Evolutionary conservation across 2,113 vertebrate genomes (phyloP), one percentile per base, ranked within the genome.

Genomic region (Anoura caudifer): DNA sequence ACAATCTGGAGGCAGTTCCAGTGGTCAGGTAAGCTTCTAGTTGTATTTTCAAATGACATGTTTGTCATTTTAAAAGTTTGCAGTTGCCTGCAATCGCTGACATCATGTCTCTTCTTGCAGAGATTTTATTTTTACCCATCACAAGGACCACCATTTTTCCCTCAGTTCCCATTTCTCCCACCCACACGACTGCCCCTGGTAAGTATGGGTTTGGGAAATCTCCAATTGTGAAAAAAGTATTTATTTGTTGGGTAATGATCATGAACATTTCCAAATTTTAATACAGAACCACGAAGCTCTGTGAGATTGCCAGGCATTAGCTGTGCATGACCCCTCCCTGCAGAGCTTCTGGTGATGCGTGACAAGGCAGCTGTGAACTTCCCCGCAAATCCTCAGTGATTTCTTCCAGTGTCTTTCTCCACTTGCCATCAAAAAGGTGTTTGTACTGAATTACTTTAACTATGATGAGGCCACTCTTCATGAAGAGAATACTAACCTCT

Each of bases 81-180:
- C 17, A 73, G 5, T 1, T 43, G 19, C 50, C 52, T 84, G 43
- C 33, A 85, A 73, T 65, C 12, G 69, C 45, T 88, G 38, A 85
- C 80, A 19, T 52, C 2, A 1, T 61, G 52, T 79, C 92, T 96
- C 91, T 85, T 73, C 79, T 76, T 33, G 38, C 59, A 98, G 97
- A 97, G 65, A 92, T 88, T 96, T 81, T 90, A 65, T 59, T 92
- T 96, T 38, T 92, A 79, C 67, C 72, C 52, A 63, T 61, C 47
- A 11, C 96, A 81, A 96, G 73, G 72, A 76, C 65, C 67, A 56
- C 85, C 85, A 16, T 87, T 95, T 92, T 85, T 41, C 2, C 94
- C 96, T 88, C 94, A 28, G 80, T 28, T 79, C 36, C 72, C 79
- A 17, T 95, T 96, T 43, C 92, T 73, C 6, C 94, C 10, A 43